Conservation (phyloP, 2,888 invertebrate genomes). For the Tolmerus cingulatus region DNA sequence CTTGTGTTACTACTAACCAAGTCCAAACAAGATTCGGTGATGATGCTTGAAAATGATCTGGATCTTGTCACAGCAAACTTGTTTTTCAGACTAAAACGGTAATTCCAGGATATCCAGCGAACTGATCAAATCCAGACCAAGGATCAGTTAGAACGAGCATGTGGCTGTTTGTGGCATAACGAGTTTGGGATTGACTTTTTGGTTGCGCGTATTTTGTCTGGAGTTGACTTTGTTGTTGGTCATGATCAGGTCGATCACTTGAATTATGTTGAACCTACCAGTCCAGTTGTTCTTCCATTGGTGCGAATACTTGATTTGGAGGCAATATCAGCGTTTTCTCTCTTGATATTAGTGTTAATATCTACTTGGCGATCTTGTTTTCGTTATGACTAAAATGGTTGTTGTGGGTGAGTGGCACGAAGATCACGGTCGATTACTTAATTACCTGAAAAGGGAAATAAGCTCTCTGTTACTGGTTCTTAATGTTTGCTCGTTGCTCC, state of each 20-base stretch:
- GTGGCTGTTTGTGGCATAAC: constrained; percentile 42
- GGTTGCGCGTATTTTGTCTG: constrained; percentile 32
- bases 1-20: constrained; percentile 18
- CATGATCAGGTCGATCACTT: constrained; percentile 43
- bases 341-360: constrained; percentile 5
- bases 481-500: not conserved
- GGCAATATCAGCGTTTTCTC: constrained; percentile 17
- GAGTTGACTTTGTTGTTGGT: constrained; percentile 25
- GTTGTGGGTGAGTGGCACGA: constrained; percentile 12
- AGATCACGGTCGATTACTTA: constrained; percentile 13
- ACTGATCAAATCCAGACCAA: constrained; percentile 2
- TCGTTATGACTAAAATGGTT: not conserved
- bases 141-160: constrained; percentile 46
- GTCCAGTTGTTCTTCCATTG: constrained; percentile 35
- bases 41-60: constrained; percentile 33
- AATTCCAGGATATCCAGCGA: constrained; percentile 40
- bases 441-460: not conserved
- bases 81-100: constrained; percentile 40
- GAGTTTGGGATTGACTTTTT: constrained; percentile 25
- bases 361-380: constrained; percentile 11
- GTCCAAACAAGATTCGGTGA: constrained; percentile 35
- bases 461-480: not conserved
- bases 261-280: constrained; percentile 43
- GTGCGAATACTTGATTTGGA: constrained; percentile 20
- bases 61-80: constrained; percentile 38